Conservation (phyloP, 2,113 vertebrate species). For the Eolophus roseicapilla region DNA sequence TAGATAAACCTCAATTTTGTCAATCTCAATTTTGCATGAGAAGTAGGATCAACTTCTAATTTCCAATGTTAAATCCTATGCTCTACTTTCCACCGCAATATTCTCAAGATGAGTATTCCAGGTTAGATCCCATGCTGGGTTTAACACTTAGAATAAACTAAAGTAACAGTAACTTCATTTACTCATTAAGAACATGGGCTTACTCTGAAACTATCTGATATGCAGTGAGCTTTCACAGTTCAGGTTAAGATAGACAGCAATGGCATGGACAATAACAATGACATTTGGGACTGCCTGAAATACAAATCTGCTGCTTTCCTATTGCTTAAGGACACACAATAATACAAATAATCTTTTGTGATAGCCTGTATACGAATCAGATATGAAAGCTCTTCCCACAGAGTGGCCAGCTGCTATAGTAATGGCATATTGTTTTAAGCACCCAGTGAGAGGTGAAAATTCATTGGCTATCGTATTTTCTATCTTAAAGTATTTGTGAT, state of each 20-base stretch:
- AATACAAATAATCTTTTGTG: neutral
- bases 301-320: neutral
- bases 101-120: slow-evolving; percentile 56
- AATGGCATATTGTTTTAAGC: neutral
- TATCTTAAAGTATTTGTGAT: neutral
- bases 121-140: slow-evolving; percentile 55
- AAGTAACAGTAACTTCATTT: slow-evolving; percentile 35
- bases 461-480: neutral
- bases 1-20: slow-evolving; percentile 81
- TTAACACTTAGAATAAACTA: slow-evolving; percentile 44
- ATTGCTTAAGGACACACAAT: neutral
- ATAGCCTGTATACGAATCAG: neutral
- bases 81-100: slow-evolving; percentile 61
- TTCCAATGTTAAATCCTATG: slow-evolving; percentile 75
- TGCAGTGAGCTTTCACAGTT: neutral
- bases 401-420: neutral
- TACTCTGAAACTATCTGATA: neutral
- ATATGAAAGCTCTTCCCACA: neutral
- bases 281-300: neutral
- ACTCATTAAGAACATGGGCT: neutral
- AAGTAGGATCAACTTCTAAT: slow-evolving; percentile 81
- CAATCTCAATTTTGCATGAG: slow-evolving; percentile 78
- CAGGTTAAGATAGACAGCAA: neutral
- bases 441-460: neutral
- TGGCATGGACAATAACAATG: neutral